Conservation (phyloP, 2,113 vertebrate genomes). For the Columbina picui region DNA sequence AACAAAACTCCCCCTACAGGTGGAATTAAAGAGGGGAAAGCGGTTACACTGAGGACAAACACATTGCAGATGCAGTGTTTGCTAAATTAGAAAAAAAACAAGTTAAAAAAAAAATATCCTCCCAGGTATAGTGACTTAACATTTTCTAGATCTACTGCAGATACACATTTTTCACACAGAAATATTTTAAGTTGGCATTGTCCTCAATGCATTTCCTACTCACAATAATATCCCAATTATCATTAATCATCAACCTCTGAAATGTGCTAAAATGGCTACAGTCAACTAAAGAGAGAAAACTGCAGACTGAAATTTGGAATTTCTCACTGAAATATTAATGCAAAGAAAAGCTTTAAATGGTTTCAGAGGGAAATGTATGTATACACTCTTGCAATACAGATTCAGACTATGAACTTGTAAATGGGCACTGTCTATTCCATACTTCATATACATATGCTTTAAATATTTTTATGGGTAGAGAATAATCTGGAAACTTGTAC, state of each 20-base stretch:
- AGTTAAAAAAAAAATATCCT: not conserved
- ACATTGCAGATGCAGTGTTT: not conserved
- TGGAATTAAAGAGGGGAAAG: not conserved
- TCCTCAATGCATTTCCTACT: not conserved
- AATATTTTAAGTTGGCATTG: not conserved
- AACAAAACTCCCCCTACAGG: not conserved
- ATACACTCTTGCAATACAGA: not conserved
- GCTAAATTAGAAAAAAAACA: not conserved
- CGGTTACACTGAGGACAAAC: not conserved
- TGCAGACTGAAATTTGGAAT: not conserved
- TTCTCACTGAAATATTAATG: not conserved
- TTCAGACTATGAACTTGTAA: not conserved
- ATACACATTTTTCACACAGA: not conserved
- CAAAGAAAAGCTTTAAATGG: not conserved
- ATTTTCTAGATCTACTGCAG: not conserved
- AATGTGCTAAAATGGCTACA: not conserved
- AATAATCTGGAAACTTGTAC: not conserved
- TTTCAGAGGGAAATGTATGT: not conserved
- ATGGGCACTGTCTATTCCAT: not conserved
- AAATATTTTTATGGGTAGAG: not conserved
- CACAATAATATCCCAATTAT: not conserved
- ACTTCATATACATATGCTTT: rapidly evolving
- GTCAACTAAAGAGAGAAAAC: not conserved
- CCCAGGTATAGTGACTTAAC: not conserved
- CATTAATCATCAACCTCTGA: not conserved